Evolutionary conservation across 2,113 vertebrate species (phyloP).

Genomic region (Echinops telfairi): DNA sequence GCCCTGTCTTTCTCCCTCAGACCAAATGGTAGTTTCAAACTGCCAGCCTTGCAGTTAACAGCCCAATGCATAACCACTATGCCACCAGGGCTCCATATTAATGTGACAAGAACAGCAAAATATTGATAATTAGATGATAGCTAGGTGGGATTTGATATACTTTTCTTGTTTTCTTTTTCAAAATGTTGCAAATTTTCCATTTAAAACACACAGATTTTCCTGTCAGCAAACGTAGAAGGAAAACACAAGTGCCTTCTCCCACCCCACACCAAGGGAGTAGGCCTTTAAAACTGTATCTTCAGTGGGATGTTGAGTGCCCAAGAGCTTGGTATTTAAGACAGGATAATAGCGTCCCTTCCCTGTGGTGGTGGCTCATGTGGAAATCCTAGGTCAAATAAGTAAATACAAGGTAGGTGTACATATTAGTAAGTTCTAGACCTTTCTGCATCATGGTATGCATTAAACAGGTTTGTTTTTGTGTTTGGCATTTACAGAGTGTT

Average conservation of each 20-base stretch:
- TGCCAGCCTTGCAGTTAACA: no score
- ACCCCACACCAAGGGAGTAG: not conserved
- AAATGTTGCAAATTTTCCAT: not conserved
- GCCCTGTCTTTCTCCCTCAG: no score
- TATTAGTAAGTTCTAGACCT: not conserved
- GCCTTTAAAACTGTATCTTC: conserved; percentile 38
- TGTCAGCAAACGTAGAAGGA: not conserved
- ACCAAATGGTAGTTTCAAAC: no score
- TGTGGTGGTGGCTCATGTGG: conserved; percentile 3
- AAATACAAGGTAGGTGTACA: not conserved
- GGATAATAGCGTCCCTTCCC: not conserved
- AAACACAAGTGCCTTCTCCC: not conserved
- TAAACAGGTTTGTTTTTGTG: not conserved
- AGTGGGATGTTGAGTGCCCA: not conserved
- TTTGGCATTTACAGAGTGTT: not conserved
- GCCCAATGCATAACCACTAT: no score
- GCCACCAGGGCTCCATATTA: no score
- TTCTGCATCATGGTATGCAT: not conserved
- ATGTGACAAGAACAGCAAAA: not conserved
- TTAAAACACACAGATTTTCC: conserved; percentile 9
- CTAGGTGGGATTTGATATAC: not conserved
- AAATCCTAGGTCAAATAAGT: not conserved
- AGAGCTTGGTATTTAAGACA: conserved; percentile 12
- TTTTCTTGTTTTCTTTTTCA: not conserved
- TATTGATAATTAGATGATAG: not conserved